Evolutionary conservation across 2,797 vertebrate species (phyloP).

Genomic region (Chaetophractus vellerosus): DNA sequence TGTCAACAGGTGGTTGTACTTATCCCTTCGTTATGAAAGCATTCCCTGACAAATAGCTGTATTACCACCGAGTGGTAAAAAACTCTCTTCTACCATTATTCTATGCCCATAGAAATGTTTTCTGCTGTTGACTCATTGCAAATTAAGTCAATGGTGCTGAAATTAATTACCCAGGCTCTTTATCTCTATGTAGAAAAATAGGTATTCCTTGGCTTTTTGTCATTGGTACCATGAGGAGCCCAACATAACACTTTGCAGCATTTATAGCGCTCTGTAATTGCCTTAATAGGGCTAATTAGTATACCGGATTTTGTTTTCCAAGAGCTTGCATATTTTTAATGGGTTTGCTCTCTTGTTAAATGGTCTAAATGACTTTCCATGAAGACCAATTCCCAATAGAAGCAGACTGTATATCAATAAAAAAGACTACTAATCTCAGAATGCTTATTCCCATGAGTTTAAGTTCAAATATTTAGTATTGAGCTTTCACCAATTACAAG

Average conservation of each 20-base stretch:
- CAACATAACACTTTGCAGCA: slow-evolving; percentile 71
- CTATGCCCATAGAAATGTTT: slow-evolving; percentile 52
- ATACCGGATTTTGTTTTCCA: slow-evolving; percentile 75
- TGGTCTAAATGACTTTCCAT: slow-evolving; percentile 70
- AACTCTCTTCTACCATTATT: slow-evolving; percentile 56
- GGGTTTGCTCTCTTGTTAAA: slow-evolving; percentile 79
- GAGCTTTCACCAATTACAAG: slow-evolving; percentile 15
- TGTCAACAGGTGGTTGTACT: slow-evolving; percentile 46
- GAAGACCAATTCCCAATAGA: slow-evolving; percentile 66
- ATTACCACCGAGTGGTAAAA: slow-evolving; percentile 62
- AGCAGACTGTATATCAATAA: slow-evolving; percentile 30
- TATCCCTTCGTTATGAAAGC: background rate
- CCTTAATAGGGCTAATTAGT: slow-evolving; percentile 83
- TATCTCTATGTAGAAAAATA: slow-evolving; percentile 81
- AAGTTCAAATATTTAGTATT: slow-evolving; percentile 58
- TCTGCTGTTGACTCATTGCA: slow-evolving; percentile 69
- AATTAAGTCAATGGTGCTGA: slow-evolving; percentile 71
- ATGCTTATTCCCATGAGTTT: slow-evolving; percentile 1
- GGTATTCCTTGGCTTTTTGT: slow-evolving; percentile 69
- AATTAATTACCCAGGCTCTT: slow-evolving; percentile 80
- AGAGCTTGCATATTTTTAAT: slow-evolving; percentile 82
- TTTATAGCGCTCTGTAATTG: slow-evolving; percentile 74
- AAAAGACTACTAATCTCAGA: slow-evolving; percentile 36
- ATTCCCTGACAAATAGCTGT: slow-evolving; percentile 54
- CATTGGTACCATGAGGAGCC: slow-evolving; percentile 32